phyloP scores from a whole-genome alignment of 2,113 vertebrate genomes.

The Platysteira castanea region DNA sequence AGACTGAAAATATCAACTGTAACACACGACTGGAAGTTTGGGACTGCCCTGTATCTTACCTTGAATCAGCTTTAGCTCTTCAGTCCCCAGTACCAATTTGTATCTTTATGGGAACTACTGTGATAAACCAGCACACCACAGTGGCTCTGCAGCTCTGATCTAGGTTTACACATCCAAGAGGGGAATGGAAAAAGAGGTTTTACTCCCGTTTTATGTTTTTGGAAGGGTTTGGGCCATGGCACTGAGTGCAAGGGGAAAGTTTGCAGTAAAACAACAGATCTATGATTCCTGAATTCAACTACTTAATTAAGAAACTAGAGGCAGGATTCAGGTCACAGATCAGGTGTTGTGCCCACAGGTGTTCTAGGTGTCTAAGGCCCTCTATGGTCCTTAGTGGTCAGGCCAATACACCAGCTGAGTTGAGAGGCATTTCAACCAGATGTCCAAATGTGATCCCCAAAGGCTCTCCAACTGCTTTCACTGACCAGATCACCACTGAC shows the following conservation, averaged over 20 bases:
- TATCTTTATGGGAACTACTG: neutral
- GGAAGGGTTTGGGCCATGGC: neutral
- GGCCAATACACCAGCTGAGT: neutral
- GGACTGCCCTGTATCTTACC: neutral
- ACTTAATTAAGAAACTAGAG: neutral
- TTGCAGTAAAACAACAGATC: neutral
- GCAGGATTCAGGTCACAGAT: neutral
- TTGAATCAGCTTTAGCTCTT: neutral
- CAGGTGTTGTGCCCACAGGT: neutral
- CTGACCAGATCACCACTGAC: neutral
- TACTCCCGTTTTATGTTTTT: neutral
- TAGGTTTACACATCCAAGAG: neutral
- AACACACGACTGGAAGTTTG: neutral
- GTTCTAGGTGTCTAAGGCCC: neutral
- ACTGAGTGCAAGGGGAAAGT: neutral
- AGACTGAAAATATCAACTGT: neutral
- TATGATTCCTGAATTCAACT: neutral
- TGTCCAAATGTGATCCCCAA: neutral
- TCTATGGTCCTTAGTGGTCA: neutral
- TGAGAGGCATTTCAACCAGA: rapidly evolving
- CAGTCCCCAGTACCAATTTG: neutral
- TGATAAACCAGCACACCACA: neutral
- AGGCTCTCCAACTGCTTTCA: neutral
- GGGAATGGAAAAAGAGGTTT: rapidly evolving
- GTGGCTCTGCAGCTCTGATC: neutral